These are phyloP conservation scores for Metacarcinus magister DNA, from an alignment of 2,888 invertebrate species.

Conservation along the genomic window DNA sequence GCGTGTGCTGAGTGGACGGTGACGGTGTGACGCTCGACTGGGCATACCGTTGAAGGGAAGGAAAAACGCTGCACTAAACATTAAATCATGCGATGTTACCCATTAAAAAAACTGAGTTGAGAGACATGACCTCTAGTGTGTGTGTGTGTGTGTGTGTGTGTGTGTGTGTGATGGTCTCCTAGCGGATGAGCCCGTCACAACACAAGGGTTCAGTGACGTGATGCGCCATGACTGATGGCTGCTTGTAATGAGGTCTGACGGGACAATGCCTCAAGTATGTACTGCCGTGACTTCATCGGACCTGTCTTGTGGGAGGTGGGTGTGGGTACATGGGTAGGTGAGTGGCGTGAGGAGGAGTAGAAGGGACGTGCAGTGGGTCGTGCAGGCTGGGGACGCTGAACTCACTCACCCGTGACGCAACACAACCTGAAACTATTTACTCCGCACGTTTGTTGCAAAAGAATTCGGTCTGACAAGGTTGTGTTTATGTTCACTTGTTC, in stretches of 20 bases:
- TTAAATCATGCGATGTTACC: not conserved
- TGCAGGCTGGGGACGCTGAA: not conserved
- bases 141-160: not conserved
- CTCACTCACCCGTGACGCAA: conserved; percentile 39
- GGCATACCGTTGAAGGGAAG: not conserved
- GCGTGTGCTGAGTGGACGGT: not conserved
- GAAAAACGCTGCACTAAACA: not conserved
- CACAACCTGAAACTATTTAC: conserved; percentile 1
- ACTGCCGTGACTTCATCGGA: not conserved
- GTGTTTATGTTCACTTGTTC: not conserved
- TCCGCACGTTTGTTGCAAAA: not conserved
- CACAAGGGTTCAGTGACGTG: not conserved
- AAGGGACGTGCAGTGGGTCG: conserved; percentile 27
- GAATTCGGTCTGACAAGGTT: not conserved
- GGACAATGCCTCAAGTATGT: not conserved
- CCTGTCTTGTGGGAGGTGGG: not conserved
- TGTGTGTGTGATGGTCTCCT: not conserved
- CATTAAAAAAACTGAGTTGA: not conserved
- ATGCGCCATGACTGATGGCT: not conserved
- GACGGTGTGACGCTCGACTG: not conserved
- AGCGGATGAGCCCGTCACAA: not conserved
- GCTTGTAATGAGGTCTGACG: not conserved
- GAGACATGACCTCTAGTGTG: not conserved
- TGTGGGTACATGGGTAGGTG: not conserved
- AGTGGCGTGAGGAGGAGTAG: not conserved